Evolutionary conservation across 2,888 invertebrate species (phyloP).

Genomic region (Brassicogethes aeneus): DNA sequence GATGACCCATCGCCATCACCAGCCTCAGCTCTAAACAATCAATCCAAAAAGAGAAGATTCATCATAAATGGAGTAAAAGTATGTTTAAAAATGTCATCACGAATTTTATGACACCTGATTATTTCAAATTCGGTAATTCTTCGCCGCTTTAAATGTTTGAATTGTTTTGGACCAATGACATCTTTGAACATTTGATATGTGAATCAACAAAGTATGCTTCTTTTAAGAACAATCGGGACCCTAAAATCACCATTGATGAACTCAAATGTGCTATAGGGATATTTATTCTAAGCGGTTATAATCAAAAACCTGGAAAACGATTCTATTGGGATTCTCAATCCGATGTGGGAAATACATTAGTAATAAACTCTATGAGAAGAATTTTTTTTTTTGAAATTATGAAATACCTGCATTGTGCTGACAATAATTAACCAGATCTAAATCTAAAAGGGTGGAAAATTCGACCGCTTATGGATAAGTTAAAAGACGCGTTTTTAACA

Average conservation of each 20-base stretch:
- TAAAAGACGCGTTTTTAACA: slow-evolving; percentile 13
- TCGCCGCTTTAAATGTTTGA: no score
- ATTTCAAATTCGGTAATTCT: no score
- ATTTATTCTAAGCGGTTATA: slow-evolving; percentile 19
- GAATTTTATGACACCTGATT: no score
- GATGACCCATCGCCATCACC: no score
- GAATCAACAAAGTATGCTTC: slow-evolving; percentile 11
- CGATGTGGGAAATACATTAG: no score
- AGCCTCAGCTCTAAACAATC: no score
- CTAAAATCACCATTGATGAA: slow-evolving; percentile 12
- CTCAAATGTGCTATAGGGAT: slow-evolving; percentile 15
- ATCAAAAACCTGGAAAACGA: no score
- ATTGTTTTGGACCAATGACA: slow-evolving; percentile 10
- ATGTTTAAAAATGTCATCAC: no score
- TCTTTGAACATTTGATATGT: slow-evolving; percentile 8
- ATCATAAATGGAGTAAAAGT: no score
- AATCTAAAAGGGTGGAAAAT: slow-evolving; percentile 14
- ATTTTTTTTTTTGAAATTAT: slow-evolving; percentile 12
- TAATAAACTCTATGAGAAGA: slow-evolving; percentile 5
- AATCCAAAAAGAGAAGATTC: no score
- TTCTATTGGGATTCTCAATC: no score
- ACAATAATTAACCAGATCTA: slow-evolving; percentile 10
- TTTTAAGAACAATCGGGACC: slow-evolving; percentile 9
- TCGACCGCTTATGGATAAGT: slow-evolving; percentile 13
- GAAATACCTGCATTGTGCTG: slow-evolving; percentile 11